Evolutionary conservation across 2,797 vertebrate species (phyloP), one percentile per base, ranked within the genome.

Genomic region (Morus bassanus): DNA sequence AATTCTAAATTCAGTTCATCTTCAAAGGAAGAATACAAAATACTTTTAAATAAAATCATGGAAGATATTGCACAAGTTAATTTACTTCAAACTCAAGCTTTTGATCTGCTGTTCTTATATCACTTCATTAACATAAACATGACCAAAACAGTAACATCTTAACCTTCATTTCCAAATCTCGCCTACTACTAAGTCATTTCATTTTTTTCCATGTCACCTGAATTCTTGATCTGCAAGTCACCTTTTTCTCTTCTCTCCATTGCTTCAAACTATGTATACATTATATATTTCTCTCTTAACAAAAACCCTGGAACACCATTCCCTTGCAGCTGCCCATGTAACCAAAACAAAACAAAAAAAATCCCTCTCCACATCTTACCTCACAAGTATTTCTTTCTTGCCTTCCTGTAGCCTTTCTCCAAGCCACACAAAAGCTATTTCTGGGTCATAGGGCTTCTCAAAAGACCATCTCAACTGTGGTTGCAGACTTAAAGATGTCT

Each of bases 11-110:
- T 83, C 63, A 50, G 39, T 18, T 70, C 51, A 37, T 74, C 64
- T 93, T 91, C 92, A 95, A 92, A 94, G 83, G 64, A 70, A 79
- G 35, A 90, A 79, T 35, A 31, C 25, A 46, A 85, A 93, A 64
- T 46, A 54, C 5, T 83, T 91, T 85, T 28, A 83, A 88, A 83
- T 8, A 65, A 43, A 74, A 67, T 75, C 75, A 22, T 64, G 37
- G 48, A 51, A 91, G 56, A 54, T 67, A 37, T 5, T 33, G 43
- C 59, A 80, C 51, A 59, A 63, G 60, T 94, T 95, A 89, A 82
- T 93, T 85, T 82, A 21, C 45, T 84, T 93, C 63, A 65, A 60
- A 75, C 22, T 60, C 69, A 91, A 84, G 67, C 54, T 93, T 94
- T 88, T 94, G 81, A 93, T 93, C 83, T 82, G 46, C 56, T 81